These are phyloP conservation scores for Crepidodera aurea DNA, from an alignment of 2,888 invertebrate species.

Conservation along the genomic window DNA sequence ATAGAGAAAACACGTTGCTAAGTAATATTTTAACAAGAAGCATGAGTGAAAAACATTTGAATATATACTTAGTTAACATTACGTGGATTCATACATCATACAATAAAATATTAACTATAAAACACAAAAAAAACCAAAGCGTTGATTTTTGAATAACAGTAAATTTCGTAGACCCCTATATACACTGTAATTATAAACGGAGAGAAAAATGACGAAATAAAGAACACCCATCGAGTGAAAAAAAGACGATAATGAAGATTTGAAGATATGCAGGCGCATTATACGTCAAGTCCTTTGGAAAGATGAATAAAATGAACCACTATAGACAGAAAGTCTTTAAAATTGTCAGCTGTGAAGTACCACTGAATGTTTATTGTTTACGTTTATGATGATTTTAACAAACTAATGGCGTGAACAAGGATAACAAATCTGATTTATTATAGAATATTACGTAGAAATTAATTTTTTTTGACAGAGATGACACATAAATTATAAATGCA, in stretches of 20 bases:
- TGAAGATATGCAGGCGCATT: constrained; percentile 52
- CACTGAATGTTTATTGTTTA: constrained; percentile 22
- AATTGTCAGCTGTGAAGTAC: constrained; percentile 29
- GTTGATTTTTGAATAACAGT: not conserved
- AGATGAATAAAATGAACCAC: constrained; percentile 29
- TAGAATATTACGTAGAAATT: constrained; percentile 11
- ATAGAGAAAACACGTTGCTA: too few species aligned
- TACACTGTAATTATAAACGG: constrained; percentile 13
- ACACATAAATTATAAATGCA: constrained; percentile 17
- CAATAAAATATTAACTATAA: not conserved
- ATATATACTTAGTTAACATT: too few species aligned
- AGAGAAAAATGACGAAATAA: constrained; percentile 24
- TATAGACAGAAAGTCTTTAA: constrained; percentile 25
- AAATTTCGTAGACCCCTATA: constrained; percentile 16
- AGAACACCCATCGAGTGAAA: constrained; percentile 33
- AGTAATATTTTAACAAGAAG: too few species aligned
- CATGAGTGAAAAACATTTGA: too few species aligned
- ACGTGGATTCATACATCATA: too few species aligned
- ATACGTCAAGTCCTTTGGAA: constrained; percentile 39
- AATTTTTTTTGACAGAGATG: constrained; percentile 6
- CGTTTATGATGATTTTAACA: constrained; percentile 15
- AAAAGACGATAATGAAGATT: constrained; percentile 47
- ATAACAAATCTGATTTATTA: constrained; percentile 13
- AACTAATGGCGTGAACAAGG: constrained; percentile 10
- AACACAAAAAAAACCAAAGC: too few species aligned